phyloP scores from a whole-genome alignment of 2,113 vertebrate species.

The Myotis yumanensis region DNA sequence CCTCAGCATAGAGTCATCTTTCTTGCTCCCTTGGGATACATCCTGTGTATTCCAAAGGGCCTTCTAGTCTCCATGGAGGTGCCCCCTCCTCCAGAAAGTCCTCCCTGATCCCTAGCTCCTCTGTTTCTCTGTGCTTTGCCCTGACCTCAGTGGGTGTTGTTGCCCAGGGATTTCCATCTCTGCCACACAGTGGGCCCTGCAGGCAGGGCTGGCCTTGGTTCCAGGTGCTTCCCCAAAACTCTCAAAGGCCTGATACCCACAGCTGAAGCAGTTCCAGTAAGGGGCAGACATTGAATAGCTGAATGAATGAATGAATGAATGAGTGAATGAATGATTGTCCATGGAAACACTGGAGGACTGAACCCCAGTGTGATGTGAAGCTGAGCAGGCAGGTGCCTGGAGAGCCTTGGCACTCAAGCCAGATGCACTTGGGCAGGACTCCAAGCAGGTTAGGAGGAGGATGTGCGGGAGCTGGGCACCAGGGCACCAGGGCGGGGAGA shows the following conservation, averaged over 20 bases:
- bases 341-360: background rate
- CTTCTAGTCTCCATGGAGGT: background rate
- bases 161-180: background rate
- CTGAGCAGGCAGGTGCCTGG: background rate
- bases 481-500: background rate
- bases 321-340: background rate
- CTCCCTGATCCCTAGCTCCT: background rate
- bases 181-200: background rate
- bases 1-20: background rate
- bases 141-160: background rate
- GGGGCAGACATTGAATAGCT: background rate
- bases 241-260: background rate
- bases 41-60: background rate
- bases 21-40: background rate
- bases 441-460: background rate
- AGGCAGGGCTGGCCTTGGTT: background rate
- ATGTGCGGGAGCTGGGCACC: background rate
- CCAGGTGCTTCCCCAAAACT: background rate
- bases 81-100: background rate
- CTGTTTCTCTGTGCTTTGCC: background rate
- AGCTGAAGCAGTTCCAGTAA: background rate
- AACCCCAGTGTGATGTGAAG: background rate
- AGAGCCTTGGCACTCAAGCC: background rate
- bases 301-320: background rate
- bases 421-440: background rate